Evolutionary conservation across 2,113 vertebrate species (phyloP), one percentile per base, ranked within the genome.

Genomic region (Saguinus midas): DNA sequence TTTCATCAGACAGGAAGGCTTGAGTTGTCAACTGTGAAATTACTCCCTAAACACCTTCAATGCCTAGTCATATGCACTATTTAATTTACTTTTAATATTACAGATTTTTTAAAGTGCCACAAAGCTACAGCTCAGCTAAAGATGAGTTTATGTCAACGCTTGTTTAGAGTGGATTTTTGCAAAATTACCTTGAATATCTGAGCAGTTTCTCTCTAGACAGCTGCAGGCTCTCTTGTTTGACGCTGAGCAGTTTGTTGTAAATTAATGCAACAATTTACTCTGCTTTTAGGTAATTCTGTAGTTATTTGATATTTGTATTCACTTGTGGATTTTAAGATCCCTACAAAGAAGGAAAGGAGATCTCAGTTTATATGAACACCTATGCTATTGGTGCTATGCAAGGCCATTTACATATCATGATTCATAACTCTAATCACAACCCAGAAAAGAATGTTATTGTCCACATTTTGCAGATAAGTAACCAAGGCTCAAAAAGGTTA

Each of bases 21-120:
- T 55, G 96, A 95, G 90, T 96, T 7, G 0, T 96, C 90, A 82
- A 35, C 96, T 97, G 96, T 96, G 97, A 97, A 98, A 98, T 95
- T 97, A 90, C 48, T 97, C 96, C 96, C 97, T 88, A 88, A 91
- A 97, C 76, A 95, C 94, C 76, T 96, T 66, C 75, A 27, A 55
- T 94, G 78, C 81, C 87, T 79, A 75, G 92, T 82, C 92, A 92
- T 45, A 95, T 13, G 72, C 81, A 79, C 66, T 94, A 58, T 94
- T 97, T 96, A 97, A 97, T 97, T 97, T 94, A 88, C 95, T 97
- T 96, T 97, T 95, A 97, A 95, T 97, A 96, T 86, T 95, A 90
- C 1, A 5, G 93, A 75, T 87, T 95, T 96, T 96, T 84, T 93
- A 76, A 91, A 95, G 95, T 72, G 78, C 75, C 91, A 91, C 89